Evolutionary conservation across 1,140 invertebrate species (phyloP), one percentile per base, ranked within the genome.

Genomic region (Chionoecetes opilio): DNA sequence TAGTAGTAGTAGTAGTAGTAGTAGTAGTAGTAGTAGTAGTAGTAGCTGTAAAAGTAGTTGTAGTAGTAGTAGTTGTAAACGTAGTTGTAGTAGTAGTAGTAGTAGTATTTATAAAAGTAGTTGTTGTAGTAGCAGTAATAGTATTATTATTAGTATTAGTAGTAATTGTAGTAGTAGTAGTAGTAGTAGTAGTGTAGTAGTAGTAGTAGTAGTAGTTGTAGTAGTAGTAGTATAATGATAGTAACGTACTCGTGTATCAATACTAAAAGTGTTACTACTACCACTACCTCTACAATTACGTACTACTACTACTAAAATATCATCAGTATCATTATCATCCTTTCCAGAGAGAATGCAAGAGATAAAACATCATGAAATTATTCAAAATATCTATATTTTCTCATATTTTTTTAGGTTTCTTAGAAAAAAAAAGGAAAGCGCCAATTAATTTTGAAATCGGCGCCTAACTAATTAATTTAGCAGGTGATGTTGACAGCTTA

Each of bases 381-480:
- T 75, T 5, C 63, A 0, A 75, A 26, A 21, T n/a, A n/a, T 26
- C 63, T 6, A n/a, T 5, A 75, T 21, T 75, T 75, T 21, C 26
- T 21, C n/a, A 75, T 75, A 75, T n/a, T 75, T n/a, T 75, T 75
- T n/a, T n/a, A 75, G 46, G 6, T 75, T 75, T 5, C 5, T 17
- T n/a, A 21, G n/a, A 0, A n/a, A n/a, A 11, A 0, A 11, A n/a
- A n/a, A 75, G n/a, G 26, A 75, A 75, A 75, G n/a, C n/a, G 26
- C 63, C 21, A n/a, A 26, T 26, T 75, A 75, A 75, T 75, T 75
- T 75, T 75, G 21, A 75, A n/a, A 75, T 75, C 63, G 21, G 63
- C 8, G 63, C 63, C 63, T 75, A 75, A 75, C n/a, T 75, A 75
- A 75, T 75, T 75, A 75, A 75, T 75, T 75, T n/a, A 75, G 21